Percentiles rank a stretch among this genome's conserved stretches.
These are phyloP conservation scores for Diachasma alloeum DNA, from an alignment of 1,140 invertebrate genomes.

Conservation along the genomic window DNA sequence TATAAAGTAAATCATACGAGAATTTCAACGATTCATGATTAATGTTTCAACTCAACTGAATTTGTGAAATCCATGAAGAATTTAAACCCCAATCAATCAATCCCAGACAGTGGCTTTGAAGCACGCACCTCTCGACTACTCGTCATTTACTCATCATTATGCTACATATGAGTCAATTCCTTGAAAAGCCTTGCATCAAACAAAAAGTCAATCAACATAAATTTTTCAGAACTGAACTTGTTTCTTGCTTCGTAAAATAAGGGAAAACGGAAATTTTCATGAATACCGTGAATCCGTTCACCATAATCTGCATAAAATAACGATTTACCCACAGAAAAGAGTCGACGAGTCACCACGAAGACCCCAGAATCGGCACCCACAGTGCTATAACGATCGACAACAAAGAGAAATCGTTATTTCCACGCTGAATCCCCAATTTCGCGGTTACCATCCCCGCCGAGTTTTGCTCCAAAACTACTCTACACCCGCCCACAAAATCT, in stretches of 20 bases:
- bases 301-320: slow-evolving; percentile 53
- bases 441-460: slow-evolving; percentile 46
- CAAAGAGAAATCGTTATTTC: slow-evolving; percentile 57
- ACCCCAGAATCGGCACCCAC: neutral
- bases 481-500: slow-evolving; percentile 20
- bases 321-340: slow-evolving; percentile 45
- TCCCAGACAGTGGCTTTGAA: too few species aligned
- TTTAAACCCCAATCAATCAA: too few species aligned
- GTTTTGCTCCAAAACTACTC: neutral
- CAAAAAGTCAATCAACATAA: too few species aligned
- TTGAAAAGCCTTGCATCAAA: too few species aligned
- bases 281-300: neutral
- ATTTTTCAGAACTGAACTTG: too few species aligned
- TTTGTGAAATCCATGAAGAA: too few species aligned
- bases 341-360: slow-evolving; percentile 48
- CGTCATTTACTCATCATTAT: too few species aligned
- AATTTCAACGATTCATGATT: too few species aligned
- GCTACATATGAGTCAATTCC: too few species aligned
- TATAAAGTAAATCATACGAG: too few species aligned
- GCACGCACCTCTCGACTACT: too few species aligned
- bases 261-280: neutral
- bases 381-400: slow-evolving; percentile 40
- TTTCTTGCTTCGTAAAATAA: neutral
- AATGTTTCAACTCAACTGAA: too few species aligned
- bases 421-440: slow-evolving; percentile 50